phyloP scores from a whole-genome alignment of 1,140 invertebrate genomes.

The Drosophila murphyi region DNA sequence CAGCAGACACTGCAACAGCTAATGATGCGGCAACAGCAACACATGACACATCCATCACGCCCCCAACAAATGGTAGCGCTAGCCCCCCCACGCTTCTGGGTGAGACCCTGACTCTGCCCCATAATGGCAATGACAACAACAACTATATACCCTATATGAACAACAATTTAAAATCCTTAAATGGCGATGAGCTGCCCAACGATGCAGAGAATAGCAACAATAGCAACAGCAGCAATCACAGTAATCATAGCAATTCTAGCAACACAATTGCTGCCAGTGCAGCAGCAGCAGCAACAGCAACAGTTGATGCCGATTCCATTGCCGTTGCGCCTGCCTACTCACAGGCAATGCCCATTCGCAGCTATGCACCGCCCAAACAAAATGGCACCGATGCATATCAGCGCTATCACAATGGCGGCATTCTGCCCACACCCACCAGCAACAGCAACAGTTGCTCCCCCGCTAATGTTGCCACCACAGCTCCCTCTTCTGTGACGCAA shows the following conservation, averaged over 20 bases:
- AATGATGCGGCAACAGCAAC: conserved; percentile 34
- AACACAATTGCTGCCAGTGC: conserved; percentile 11
- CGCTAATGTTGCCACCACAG: conserved; percentile 28
- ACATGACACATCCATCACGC: conserved; percentile 40
- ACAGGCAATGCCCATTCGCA: conserved; percentile 26
- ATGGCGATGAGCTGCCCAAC: conserved; percentile 32
- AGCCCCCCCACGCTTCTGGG: conserved; percentile 40
- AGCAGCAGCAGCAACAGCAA: conserved; percentile 26
- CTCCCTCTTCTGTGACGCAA: conserved; percentile 56
- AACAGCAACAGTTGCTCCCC: conserved; percentile 44
- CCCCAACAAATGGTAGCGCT: conserved; percentile 44
- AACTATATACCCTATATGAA: conserved; percentile 75
- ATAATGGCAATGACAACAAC: conserved; percentile 67
- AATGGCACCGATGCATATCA: conserved; percentile 59
- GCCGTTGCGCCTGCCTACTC: conserved; percentile 14
- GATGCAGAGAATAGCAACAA: conserved; percentile 30
- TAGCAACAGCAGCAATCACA: conserved; percentile 28
- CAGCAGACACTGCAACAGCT: conserved; percentile 45
- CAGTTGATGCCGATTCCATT: conserved; percentile 30
- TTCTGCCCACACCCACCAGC: conserved; percentile 81
- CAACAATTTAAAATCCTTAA: conserved; percentile 65
- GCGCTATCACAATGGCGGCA: conserved; percentile 71
- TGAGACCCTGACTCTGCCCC: conserved; percentile 37
- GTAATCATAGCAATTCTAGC: conserved; percentile 10
- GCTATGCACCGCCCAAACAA: conserved; percentile 47